Evolutionary conservation across 1,140 invertebrate species (phyloP), one percentile per base, ranked within the genome.

Genomic region (Nixonia krombeini): DNA sequence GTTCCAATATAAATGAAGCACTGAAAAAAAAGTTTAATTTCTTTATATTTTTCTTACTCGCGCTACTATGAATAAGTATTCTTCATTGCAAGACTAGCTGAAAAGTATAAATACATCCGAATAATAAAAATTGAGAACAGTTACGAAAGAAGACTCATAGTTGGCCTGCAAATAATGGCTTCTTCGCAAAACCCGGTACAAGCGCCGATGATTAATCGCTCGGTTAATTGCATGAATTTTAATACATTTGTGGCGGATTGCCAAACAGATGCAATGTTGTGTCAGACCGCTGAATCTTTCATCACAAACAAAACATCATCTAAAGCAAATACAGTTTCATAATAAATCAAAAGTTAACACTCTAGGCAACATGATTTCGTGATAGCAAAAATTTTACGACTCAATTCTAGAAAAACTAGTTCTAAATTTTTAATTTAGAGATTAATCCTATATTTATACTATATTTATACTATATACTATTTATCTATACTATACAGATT

Each of bases 81-180:
- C 15, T 38, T 38, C 17, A 38, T n/a, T 38, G 35, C 31, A 13
- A 33, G 31, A 33, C 44, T 46, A 16, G 28, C 31, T 29, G 33
- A 46, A 46, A 46, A 46, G 44, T 33, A 17, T 29, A 46, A 46
- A 46, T 46, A 46, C 44, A 15, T 16, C 28, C 21, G 44, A 46
- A 46, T 33, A 46, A 46, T 46, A 28, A 46, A 15, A 46, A 57
- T 84, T 50, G 82, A 78, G 9, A 75, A 64, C 13, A 74, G 80
- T 17, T 78, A 68, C 23, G 84, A 85, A 47, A 78, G 79, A 13
- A 78, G 84, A 0, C 65, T 79, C 8, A 76, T 86, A 16, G 70
- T 77, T 1, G 79, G 50, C 0, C 47, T 84, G 6, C 80, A 79
- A 9, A 77, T 86, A 29, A 46, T 38, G 35, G 35, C 35, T 38